These are phyloP conservation scores for Julus scanicus DNA, from an alignment of 2,888 invertebrate species.

Conservation along the genomic window DNA sequence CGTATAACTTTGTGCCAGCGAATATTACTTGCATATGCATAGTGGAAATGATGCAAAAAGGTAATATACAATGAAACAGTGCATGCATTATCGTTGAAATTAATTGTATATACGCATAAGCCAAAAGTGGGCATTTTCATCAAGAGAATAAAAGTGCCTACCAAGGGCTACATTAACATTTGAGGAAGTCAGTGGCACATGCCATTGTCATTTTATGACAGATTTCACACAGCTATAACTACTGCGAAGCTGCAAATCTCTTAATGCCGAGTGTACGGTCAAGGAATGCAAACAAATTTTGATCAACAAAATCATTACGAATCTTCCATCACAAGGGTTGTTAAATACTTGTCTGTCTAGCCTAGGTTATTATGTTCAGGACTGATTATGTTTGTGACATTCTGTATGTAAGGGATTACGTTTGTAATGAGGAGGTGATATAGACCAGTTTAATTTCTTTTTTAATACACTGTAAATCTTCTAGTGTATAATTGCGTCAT, in stretches of 20 bases:
- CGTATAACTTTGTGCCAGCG: neutral
- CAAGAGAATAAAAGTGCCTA: neutral
- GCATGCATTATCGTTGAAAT: constrained; percentile 18
- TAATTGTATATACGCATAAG: neutral
- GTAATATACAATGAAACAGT: constrained; percentile 33
- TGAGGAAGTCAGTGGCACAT: neutral
- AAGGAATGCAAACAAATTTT: neutral
- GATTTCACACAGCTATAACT: neutral
- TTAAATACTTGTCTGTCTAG: neutral
- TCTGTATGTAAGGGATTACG: no score
- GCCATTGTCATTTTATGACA: neutral
- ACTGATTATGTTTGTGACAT: no score
- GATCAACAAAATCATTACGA: neutral
- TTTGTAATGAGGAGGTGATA: neutral
- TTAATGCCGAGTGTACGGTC: neutral
- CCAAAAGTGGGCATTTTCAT: neutral
- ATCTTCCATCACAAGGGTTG: neutral
- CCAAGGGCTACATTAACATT: constrained; percentile 12
- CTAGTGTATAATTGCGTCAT: no score
- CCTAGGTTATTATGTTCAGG: neutral
- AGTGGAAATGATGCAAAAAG: neutral
- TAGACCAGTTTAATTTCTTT: no score
- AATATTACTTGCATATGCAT: neutral
- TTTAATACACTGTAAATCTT: no score
- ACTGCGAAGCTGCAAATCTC: neutral